These are phyloP conservation scores for Omphaloscelis lunosa DNA, from an alignment of 2,888 invertebrate species.

Conservation along the genomic window DNA sequence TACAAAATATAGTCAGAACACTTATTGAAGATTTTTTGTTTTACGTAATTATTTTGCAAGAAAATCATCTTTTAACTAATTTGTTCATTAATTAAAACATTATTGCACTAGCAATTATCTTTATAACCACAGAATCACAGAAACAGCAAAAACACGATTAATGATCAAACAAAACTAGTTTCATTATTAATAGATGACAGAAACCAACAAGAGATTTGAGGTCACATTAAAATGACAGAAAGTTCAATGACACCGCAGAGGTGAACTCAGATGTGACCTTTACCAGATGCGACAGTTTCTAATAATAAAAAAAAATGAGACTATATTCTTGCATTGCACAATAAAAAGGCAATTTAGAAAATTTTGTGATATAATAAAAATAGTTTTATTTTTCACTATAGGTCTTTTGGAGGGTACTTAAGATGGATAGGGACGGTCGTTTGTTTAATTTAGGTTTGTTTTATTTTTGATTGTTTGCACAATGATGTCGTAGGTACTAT, in stretches of 20 bases:
- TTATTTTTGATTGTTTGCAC: not conserved
- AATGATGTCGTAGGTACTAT: not conserved
- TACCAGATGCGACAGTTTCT: slow-evolving; percentile 8
- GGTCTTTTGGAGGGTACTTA: slow-evolving; percentile 14
- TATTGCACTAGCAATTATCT: not conserved
- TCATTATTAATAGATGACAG: slow-evolving; percentile 49
- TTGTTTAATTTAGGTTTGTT: not conserved
- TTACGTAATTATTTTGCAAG: not conserved
- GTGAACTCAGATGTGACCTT: slow-evolving; percentile 54
- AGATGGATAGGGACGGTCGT: not conserved
- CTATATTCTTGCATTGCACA: slow-evolving; percentile 7
- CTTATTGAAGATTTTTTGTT: not conserved
- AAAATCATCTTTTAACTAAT: not conserved
- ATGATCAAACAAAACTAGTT: slow-evolving; percentile 37
- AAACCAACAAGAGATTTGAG: slow-evolving; percentile 35
- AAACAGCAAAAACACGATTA: slow-evolving; percentile 12
- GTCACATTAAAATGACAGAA: slow-evolving; percentile 54
- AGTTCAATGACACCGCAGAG: slow-evolving; percentile 65
- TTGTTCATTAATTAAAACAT: not conserved
- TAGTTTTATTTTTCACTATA: slow-evolving; percentile 9
- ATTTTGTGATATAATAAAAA: slow-evolving; percentile 10
- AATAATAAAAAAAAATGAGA: slow-evolving; percentile 22
- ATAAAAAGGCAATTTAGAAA: slow-evolving; percentile 17
- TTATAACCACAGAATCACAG: not conserved
- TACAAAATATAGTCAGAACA: too few relatives aligned